phyloP scores from a whole-genome alignment of 2,113 vertebrate species.

The Rhinogobius similis region DNA sequence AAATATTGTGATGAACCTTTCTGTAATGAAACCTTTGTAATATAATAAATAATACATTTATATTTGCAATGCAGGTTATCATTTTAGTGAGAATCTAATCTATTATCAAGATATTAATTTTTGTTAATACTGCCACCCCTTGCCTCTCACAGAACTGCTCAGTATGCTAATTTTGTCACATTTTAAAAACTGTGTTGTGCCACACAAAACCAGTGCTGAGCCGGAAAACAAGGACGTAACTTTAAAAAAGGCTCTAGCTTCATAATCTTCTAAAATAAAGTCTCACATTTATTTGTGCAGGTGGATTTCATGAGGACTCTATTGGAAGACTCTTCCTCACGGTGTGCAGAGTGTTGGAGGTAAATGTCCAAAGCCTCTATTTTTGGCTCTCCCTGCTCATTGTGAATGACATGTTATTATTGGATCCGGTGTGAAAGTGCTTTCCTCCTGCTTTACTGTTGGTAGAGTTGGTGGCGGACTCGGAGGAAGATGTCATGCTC shows the following conservation, averaged over 20 bases:
- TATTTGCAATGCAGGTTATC: not conserved
- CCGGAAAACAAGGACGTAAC: conserved; percentile 30
- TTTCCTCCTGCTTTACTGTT: conserved; percentile 35
- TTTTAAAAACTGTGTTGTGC: conserved; percentile 43
- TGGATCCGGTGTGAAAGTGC: conserved; percentile 53
- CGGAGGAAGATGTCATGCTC: conserved; percentile 75
- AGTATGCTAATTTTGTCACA: conserved; percentile 26
- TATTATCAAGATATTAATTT: not conserved
- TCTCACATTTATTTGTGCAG: conserved; percentile 39
- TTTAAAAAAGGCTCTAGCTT: conserved; percentile 33
- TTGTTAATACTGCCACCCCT: not conserved
- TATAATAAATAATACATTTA: not conserved
- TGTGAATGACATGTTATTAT: conserved; percentile 63
- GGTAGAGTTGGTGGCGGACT: conserved; percentile 54
- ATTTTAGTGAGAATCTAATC: conserved; percentile 12
- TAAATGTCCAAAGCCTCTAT: conserved; percentile 62
- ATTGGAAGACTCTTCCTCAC: conserved; percentile 31
- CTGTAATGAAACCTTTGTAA: not conserved
- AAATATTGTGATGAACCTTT: not conserved
- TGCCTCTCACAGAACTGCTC: not conserved
- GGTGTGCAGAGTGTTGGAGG: conserved; percentile 48
- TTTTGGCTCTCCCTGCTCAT: conserved; percentile 51
- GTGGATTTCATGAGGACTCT: conserved; percentile 46
- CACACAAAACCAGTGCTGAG: conserved; percentile 32
- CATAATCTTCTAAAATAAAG: conserved; percentile 48